Conservation (phyloP, 2,888 invertebrate species). For the Andricus curvator region DNA sequence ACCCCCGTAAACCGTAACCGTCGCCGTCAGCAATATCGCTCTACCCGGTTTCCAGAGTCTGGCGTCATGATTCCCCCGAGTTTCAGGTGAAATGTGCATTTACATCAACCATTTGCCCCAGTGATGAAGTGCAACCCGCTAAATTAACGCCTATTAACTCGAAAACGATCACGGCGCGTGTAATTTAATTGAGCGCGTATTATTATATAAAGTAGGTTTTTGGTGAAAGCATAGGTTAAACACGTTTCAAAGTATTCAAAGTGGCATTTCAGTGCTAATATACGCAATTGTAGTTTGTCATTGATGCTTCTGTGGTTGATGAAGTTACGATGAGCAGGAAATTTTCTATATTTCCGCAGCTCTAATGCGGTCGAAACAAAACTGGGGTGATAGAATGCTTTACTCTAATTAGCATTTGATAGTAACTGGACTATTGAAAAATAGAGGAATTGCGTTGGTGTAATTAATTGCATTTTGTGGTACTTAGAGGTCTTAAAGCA, state of each 20-base stretch:
- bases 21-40: conserved; percentile 20
- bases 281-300: conserved; percentile 7
- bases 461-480: background rate
- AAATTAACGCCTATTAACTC: conserved; percentile 19
- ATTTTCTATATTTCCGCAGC: background rate
- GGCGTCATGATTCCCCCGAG: conserved; percentile 14
- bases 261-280: conserved; percentile 8
- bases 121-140: conserved; percentile 24
- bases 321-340: background rate
- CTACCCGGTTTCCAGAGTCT: conserved; percentile 4
- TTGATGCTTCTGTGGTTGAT: background rate
- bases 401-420: background rate
- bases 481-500: background rate
- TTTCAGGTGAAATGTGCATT: conserved; percentile 12
- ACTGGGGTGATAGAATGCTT: background rate
- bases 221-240: background rate
- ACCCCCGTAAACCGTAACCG: conserved; percentile 51
- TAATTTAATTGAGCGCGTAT: conserved; percentile 15
- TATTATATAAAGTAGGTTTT: conserved; percentile 3
- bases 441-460: background rate
- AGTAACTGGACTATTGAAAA: background rate
- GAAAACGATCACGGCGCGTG: conserved; percentile 1
- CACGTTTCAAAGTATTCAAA: conserved; percentile 14
- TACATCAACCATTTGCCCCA: conserved; percentile 16
- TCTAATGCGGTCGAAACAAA: background rate